phyloP scores from a whole-genome alignment of 2,888 invertebrate genomes.

The Charanyca ferruginea region DNA sequence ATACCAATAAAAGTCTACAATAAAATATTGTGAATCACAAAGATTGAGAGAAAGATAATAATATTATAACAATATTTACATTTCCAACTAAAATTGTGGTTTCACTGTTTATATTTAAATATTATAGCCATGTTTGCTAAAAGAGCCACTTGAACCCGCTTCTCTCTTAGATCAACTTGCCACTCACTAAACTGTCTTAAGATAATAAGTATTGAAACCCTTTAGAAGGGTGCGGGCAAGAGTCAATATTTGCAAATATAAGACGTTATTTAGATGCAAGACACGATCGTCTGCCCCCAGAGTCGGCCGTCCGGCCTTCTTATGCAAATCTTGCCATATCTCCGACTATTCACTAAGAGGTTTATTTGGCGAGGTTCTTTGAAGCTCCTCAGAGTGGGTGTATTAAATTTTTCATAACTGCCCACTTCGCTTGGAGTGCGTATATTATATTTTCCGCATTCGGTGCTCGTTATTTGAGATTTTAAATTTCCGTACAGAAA shows the following conservation, averaged over 20 bases:
- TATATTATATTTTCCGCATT: constrained; percentile 68
- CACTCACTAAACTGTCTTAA: constrained; percentile 85
- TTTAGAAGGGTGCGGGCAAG: constrained; percentile 85
- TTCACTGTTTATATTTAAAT: constrained; percentile 45
- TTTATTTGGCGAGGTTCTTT: constrained; percentile 85
- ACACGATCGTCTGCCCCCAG: constrained; percentile 85
- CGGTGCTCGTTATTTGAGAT: constrained; percentile 63
- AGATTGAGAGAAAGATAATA: constrained; percentile 3
- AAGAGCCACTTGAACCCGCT: constrained; percentile 69
- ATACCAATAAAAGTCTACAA: constrained; percentile 20
- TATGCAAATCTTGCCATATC: constrained; percentile 87
- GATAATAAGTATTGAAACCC: constrained; percentile 85
- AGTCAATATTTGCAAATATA: constrained; percentile 91
- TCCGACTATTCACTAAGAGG: constrained; percentile 85
- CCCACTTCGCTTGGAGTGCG: constrained; percentile 78
- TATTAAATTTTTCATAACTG: constrained; percentile 89
- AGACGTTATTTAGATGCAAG: constrained; percentile 90
- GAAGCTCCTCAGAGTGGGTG: constrained; percentile 79
- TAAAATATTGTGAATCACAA: constrained; percentile 21
- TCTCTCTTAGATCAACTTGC: constrained; percentile 76
- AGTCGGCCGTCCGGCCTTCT: constrained; percentile 81
- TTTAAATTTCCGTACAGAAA: constrained; percentile 57
- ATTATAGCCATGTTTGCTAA: constrained; percentile 54
- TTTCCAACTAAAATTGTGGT: constrained; percentile 39
- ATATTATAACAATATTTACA: constrained; percentile 35